These are phyloP conservation scores for Loxodonta africana DNA, from an alignment of 2,113 vertebrate genomes.

Conservation along the genomic window DNA sequence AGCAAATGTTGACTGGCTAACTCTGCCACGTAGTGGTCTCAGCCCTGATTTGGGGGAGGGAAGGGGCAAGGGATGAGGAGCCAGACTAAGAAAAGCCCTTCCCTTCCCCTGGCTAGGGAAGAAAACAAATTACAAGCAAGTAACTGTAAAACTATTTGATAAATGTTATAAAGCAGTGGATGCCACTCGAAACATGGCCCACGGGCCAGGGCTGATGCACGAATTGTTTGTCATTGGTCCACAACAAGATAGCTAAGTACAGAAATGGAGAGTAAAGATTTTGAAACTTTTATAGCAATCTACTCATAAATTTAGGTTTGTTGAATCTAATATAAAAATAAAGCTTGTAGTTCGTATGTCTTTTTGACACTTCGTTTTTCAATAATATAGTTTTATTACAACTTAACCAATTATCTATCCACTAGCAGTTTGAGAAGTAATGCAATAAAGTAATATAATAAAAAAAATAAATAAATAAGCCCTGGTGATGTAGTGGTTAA, in stretches of 20 bases:
- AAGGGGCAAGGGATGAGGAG: neutral
- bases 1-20: neutral
- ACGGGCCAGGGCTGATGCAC: neutral
- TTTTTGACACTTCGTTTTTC: neutral
- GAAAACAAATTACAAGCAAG: slow-evolving; percentile 26
- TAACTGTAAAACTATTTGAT: neutral
- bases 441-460: neutral
- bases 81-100: neutral
- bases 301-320: neutral
- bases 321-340: slow-evolving; percentile 24
- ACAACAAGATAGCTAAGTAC: neutral
- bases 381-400: slow-evolving; percentile 2
- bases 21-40: neutral
- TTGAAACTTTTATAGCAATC: neutral
- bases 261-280: neutral
- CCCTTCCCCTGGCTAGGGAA: neutral
- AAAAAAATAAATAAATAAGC: too few relatives aligned
- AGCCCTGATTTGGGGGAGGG: neutral
- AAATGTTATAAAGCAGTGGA: neutral
- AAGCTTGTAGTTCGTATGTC: neutral
- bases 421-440: slow-evolving; percentile 1
- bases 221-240: neutral
- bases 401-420: neutral
- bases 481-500: too few relatives aligned
- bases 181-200: neutral